Evolutionary conservation across 2,797 vertebrate genomes (phyloP), one percentile per base, ranked within the genome.

Genomic region (Channallabes apus): DNA sequence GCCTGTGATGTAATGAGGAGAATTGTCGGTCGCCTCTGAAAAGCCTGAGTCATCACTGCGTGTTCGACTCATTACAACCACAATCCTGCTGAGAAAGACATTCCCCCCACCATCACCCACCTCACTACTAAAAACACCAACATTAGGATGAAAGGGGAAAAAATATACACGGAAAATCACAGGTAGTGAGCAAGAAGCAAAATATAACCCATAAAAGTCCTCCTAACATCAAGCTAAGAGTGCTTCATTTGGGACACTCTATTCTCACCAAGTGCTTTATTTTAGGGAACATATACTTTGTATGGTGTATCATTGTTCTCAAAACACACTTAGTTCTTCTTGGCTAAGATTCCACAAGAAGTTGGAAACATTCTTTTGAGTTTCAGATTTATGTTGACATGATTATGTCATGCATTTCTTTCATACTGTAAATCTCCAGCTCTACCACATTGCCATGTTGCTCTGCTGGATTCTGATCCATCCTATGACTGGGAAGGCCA

Each of bases 1-100:
- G 62, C 22, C 38, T 4, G 5, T 78, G 75, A 84, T 78, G 64
- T 78, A 76, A 84, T 12, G 2, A 41, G 62, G 29, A 38, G 46
- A 18, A 38, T 78, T 68, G 62, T n/a, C n/a, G 2, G 59, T 24
- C 4, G 12, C 20, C 12, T 73, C 69, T 12, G 9, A 65, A 65
- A 46, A 46, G 11, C 18, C 64, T 58, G 67, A 62, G 77, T 62
- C 77, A 79, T 62, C 59, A 38, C 77, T 62, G 32, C 27, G 35
- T 62, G 22, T 62, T 79, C 35, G 17, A 6, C 24, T 79, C 77
- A 79, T 79, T 41, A 62, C 22, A 38, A 62, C 32, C 77, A 41
- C 35, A 41, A 17, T 24, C 32, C 58, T n/a, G 32, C 32, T 61
- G 22, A 62, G 32, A 14, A 61, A 5, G 29, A 29, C 32, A 1